Base-by-base conservation (phyloP, 2,888 invertebrate species). In the Serripes groenlandicus region DNA sequence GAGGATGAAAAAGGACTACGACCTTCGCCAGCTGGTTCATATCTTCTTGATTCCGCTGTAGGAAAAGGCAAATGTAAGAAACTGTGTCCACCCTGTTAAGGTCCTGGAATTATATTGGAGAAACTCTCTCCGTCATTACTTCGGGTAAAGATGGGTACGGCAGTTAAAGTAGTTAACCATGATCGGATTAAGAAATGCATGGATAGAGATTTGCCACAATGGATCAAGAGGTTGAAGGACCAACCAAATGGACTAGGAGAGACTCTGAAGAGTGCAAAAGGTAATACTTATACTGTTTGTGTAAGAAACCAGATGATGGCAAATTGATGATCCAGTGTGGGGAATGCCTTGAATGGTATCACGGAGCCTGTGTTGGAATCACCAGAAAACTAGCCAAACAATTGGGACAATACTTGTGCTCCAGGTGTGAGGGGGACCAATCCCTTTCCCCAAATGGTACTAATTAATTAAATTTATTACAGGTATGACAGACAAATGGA, bases 71-170 rank as follows among this genome's bases (percentile, higher is more conserved):
- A 56, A 52, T 62, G 68, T 23, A 52, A 68, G 21, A 26, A 4
- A 81, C 28, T 81, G 11, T 35, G 58, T 26, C 74, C 74, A 28
- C 77, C 71, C 1, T 84, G 80, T 77, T 77, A 77, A 26, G 83
- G 77, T 0, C 83, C 83, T 4, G 76, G 77, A 18, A 58, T 81
- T 7, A 71, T 84, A 18, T 28, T 75, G 23, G 54, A 69, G 15
- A 77, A 70, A n/a, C n/a, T 80, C 5, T 58, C 77, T 9, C 32
- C 66, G 2, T 84, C 78, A 35, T n/a, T 83, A 15, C 80, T 69
- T 35, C 34, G 58, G n/a, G 71, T 83, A 0, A 68, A 75, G 26
- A 35, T 62, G 0, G n/a, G 70, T 15, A 73, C 77, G n/a, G 11
- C 23, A 7, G 35, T 69, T 5, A 26, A 28, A 15, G 58, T 58